Conservation (phyloP, 2,888 invertebrate genomes). For the Nudaria mundana region DNA sequence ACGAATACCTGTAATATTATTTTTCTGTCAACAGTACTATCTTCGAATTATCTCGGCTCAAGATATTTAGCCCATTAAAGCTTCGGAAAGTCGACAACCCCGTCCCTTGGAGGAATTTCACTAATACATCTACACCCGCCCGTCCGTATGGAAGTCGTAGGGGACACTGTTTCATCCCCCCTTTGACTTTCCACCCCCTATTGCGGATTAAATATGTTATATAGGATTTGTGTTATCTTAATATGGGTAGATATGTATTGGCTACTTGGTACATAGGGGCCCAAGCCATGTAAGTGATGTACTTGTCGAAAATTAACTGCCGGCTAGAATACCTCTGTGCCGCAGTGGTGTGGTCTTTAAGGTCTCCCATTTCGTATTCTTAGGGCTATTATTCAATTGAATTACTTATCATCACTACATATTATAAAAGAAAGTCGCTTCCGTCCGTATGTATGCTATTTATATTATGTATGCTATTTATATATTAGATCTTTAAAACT, state of each 20-base stretch:
- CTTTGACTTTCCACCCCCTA: slow-evolving; percentile 24
- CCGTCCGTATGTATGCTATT: too few species aligned
- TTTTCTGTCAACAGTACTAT: slow-evolving; percentile 41
- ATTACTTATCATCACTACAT: too few species aligned
- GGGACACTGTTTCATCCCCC: slow-evolving; percentile 29
- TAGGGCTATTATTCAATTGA: too few species aligned
- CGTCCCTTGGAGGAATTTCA: slow-evolving; percentile 51
- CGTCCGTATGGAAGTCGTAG: slow-evolving; percentile 21
- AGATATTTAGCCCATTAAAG: slow-evolving; percentile 79
- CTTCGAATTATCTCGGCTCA: slow-evolving; percentile 68
- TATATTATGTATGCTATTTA: too few species aligned
- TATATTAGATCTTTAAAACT: too few species aligned
- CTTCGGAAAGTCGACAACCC: slow-evolving; percentile 57
- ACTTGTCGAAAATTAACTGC: too few species aligned
- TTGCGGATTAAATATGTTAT: slow-evolving; percentile 44
- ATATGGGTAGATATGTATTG: background rate
- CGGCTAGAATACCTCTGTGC: too few species aligned
- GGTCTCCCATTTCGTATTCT: too few species aligned
- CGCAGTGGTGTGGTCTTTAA: too few species aligned
- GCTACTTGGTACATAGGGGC: too few species aligned
- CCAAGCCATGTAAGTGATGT: too few species aligned
- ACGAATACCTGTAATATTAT: background rate
- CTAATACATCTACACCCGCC: slow-evolving; percentile 51
- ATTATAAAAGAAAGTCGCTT: too few species aligned
- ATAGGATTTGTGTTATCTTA: slow-evolving; percentile 16